These are phyloP conservation scores for Halcyon malimbica DNA, from an alignment of 2,113 vertebrate species.

Conservation along the genomic window DNA sequence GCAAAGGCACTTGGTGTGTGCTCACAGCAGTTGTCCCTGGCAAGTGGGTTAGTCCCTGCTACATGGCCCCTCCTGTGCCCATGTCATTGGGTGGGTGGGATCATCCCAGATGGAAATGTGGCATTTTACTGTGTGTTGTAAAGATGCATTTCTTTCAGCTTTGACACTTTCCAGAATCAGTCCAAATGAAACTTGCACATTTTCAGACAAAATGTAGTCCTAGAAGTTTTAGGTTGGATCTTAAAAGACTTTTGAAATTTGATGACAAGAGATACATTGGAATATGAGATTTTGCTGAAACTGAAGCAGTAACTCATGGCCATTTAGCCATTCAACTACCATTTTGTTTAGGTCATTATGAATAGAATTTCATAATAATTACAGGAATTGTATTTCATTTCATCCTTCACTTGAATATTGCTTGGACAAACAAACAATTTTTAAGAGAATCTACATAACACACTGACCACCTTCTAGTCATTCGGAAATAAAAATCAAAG, in stretches of 20 bases:
- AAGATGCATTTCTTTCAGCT: not conserved
- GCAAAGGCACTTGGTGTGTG: not conserved
- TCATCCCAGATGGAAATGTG: not conserved
- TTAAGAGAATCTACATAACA: not conserved
- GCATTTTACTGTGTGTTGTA: rapidly evolving
- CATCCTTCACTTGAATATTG: not conserved
- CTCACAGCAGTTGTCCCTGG: rapidly evolving
- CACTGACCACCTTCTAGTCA: not conserved
- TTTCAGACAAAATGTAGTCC: not conserved
- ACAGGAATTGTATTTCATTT: not conserved
- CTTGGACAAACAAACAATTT: not conserved
- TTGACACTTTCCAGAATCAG: not conserved
- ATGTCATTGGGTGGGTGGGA: not conserved
- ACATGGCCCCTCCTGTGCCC: not conserved
- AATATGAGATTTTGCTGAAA: not conserved
- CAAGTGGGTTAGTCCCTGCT: not conserved
- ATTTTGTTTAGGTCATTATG: not conserved
- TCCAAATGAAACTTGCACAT: not conserved
- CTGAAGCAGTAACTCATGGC: not conserved
- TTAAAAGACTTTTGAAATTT: not conserved
- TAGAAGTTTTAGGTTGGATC: not conserved
- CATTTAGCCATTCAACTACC: not conserved
- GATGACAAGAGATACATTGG: not conserved
- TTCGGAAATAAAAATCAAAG: not conserved
- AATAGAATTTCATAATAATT: not conserved